phyloP scores from a whole-genome alignment of 2,888 invertebrate genomes.

The Nomada flava region DNA sequence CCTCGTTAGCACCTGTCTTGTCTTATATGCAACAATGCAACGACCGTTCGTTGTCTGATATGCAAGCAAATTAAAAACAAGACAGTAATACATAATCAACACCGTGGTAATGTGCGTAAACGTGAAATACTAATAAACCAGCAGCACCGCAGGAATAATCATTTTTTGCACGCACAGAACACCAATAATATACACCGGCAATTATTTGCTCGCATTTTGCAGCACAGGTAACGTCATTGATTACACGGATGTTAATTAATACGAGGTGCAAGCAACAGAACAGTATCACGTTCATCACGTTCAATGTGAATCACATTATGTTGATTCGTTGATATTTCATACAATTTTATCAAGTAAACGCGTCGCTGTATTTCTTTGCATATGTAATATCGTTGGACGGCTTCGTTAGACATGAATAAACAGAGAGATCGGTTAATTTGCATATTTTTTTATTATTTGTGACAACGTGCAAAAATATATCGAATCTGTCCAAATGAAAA shows the following conservation, averaged over 20 bases:
- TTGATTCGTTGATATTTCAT: constrained; percentile 19
- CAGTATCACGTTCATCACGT: constrained; percentile 2
- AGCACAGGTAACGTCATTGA: constrained; percentile 23
- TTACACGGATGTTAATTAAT: constrained; percentile 44
- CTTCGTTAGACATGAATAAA: neutral
- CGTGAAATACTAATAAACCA: neutral
- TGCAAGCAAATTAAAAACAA: neutral
- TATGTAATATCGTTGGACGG: neutral
- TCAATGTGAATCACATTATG: constrained; percentile 23
- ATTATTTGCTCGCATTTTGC: constrained; percentile 26
- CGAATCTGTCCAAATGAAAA: too few relatives aligned
- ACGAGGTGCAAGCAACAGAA: neutral
- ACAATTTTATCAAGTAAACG: neutral
- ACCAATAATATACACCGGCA: neutral
- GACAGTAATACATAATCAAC: neutral
- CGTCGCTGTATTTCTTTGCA: neutral
- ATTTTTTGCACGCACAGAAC: constrained; percentile 10
- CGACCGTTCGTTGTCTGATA: neutral
- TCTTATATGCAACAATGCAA: too few relatives aligned
- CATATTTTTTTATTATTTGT: neutral
- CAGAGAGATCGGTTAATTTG: neutral
- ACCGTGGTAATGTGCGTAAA: neutral
- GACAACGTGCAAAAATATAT: neutral
- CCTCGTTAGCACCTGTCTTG: too few relatives aligned
- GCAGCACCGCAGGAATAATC: neutral